phyloP scores from a whole-genome alignment of 2,888 invertebrate species.

The Phorcus lineatus region DNA sequence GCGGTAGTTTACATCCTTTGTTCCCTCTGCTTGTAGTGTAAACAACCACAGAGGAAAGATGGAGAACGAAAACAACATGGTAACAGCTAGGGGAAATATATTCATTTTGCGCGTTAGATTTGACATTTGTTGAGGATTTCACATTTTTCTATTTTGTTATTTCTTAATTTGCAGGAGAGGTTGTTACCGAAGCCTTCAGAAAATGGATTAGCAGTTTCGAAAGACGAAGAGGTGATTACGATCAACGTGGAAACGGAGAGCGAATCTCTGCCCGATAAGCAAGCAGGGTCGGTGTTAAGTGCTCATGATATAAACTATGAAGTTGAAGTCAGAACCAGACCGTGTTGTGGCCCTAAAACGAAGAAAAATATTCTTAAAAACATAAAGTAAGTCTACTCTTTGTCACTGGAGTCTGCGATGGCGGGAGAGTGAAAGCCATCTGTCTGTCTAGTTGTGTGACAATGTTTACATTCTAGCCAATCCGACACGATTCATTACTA shows the following conservation, averaged over 20 bases:
- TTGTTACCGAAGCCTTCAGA: neutral
- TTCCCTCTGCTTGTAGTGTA: neutral
- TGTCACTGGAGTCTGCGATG: neutral
- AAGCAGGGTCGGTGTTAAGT: slow-evolving; percentile 11
- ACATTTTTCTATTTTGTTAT: too few relatives aligned
- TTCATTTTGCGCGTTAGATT: too few relatives aligned
- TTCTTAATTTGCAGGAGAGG: neutral
- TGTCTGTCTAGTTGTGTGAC: too few relatives aligned
- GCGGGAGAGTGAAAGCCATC: too few relatives aligned
- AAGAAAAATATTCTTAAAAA: slow-evolving; percentile 66
- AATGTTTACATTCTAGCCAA: too few relatives aligned
- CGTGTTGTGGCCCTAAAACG: slow-evolving; percentile 52
- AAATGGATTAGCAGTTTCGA: neutral
- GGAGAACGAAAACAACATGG: neutral
- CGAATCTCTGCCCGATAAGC: neutral
- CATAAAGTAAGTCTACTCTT: slow-evolving; percentile 62
- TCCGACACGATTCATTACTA: too few relatives aligned
- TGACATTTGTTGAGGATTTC: too few relatives aligned
- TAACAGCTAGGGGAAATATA: neutral
- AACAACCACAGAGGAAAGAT: neutral
- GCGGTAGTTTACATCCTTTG: too few relatives aligned
- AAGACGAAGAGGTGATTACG: neutral
- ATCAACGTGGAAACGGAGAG: neutral
- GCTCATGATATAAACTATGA: slow-evolving; percentile 64
- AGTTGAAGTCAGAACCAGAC: slow-evolving; percentile 58